A percentile compares a stretch with the other conserved stretches of the same genome.
Conservation (phyloP, 2,797 vertebrate genomes). For the Smutsia temminckii region DNA sequence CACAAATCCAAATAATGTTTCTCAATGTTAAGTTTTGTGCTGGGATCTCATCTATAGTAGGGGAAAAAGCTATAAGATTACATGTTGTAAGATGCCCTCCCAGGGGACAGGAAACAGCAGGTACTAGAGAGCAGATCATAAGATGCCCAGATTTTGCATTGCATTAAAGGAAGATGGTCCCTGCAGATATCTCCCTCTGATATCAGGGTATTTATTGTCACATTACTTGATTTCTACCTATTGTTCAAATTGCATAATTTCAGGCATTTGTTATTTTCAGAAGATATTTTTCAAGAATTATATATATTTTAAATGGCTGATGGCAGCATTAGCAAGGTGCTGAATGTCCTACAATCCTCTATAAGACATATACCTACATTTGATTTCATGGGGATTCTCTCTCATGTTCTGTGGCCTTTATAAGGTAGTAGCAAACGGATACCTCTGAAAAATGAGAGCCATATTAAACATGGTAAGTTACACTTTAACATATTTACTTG, state of each 20-base stretch:
- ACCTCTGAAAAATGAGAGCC: background rate
- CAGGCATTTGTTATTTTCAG: background rate
- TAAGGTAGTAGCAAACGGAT: background rate
- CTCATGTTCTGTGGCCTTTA: background rate
- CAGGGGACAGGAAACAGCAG: background rate
- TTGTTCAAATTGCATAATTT: background rate
- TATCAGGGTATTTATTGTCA: background rate
- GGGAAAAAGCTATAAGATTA: background rate
- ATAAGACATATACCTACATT: background rate
- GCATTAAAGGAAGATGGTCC: background rate
- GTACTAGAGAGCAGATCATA: background rate
- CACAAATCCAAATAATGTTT: background rate
- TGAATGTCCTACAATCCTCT: background rate
- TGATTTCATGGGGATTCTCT: background rate
- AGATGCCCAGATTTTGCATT: background rate
- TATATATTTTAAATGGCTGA: background rate
- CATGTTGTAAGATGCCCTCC: background rate
- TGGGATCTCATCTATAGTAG: background rate
- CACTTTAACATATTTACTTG: background rate
- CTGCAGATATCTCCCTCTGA: background rate
- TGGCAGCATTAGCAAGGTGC: background rate
- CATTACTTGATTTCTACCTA: background rate
- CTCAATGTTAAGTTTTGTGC: background rate
- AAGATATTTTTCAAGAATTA: background rate
- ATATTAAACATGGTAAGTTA: background rate